Base-by-base conservation (phyloP, 1,140 invertebrate genomes). In the Pissodes strobi region DNA sequence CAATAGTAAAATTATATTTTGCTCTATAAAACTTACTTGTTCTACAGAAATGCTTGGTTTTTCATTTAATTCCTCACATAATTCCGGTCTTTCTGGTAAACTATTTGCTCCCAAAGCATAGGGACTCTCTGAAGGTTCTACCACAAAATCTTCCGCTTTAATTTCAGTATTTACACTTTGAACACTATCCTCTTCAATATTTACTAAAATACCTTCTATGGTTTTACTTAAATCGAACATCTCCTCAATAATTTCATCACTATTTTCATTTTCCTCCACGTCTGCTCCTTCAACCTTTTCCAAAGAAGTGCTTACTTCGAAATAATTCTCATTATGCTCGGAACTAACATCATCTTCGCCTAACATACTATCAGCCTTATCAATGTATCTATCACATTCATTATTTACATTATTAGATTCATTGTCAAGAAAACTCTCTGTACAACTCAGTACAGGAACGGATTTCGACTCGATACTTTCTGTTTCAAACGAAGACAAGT, bases 311-410 rank as follows among this genome's bases (percentile, higher is more conserved):
- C n/a, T n/a, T n/a, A n/a, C n/a, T n/a, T n/a, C n/a, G n/a, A n/a
- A n/a, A n/a, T n/a, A n/a, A n/a, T n/a, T n/a, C n/a, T n/a, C n/a
- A n/a, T n/a, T n/a, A n/a, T n/a, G n/a, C n/a, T n/a, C n/a, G n/a
- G 9, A 49, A 49, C 2, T 49, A 49, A 3, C 46, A 10, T 30
- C 43, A 46, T 53, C 23, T 39, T 63, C 10, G 22, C 53, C 34
- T 46, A 41, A 12, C 2, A 17, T 10, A 53, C 38, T 53, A 53
- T 59, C 56, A 59, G 56, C 13, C 56, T 59, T 45, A 39, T 38
- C 34, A 55, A 55, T 27, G 39, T 41, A 21, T 21, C 34, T 39
- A 39, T 55, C 52, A 55, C 30, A 55, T 55, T 55, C 52, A 38
- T 8, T 46, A 46, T 18, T 46, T 19, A 19, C 19, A 18, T 39